Evolutionary conservation across 1,140 invertebrate genomes (phyloP).

Genomic region (Agrypnia vestita): DNA sequence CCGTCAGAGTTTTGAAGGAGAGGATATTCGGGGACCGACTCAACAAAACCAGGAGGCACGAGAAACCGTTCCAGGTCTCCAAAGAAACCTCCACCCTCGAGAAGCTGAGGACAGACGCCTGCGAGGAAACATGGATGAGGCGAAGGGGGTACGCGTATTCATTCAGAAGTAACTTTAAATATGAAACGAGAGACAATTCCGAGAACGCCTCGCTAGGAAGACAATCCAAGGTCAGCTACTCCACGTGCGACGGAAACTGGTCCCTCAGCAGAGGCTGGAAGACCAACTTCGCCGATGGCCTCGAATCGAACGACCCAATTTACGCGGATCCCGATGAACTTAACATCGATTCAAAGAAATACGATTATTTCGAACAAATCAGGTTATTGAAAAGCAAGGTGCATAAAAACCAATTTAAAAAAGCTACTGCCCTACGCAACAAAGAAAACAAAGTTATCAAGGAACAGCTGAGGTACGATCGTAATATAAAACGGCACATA

Average conservation of each 20-base stretch:
- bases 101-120: conserved; percentile 28
- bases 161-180: conserved; percentile 53
- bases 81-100: background rate
- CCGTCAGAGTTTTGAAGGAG: conserved; percentile 51
- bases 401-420: conserved; percentile 26
- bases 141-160: conserved; percentile 54
- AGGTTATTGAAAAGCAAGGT: conserved; percentile 49
- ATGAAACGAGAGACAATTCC: conserved; percentile 37
- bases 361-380: conserved; percentile 39
- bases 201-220: conserved; percentile 35
- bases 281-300: conserved; percentile 21
- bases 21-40: conserved; percentile 30
- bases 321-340: conserved; percentile 48
- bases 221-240: conserved; percentile 48
- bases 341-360: background rate
- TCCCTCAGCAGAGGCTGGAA: conserved; percentile 57
- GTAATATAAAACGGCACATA: conserved; percentile 71
- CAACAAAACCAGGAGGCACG: conserved; percentile 27
- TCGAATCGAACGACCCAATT: conserved; percentile 43
- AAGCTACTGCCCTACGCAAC: background rate
- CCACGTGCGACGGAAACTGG: conserved; percentile 56
- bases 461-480: conserved; percentile 69
- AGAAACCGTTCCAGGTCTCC: background rate
- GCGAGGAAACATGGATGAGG: conserved; percentile 45
- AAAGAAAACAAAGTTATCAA: conserved; percentile 65